Evolutionary conservation across 2,888 invertebrate species (phyloP), one percentile per base, ranked within the genome.

Genomic region (Myathropa florea): DNA sequence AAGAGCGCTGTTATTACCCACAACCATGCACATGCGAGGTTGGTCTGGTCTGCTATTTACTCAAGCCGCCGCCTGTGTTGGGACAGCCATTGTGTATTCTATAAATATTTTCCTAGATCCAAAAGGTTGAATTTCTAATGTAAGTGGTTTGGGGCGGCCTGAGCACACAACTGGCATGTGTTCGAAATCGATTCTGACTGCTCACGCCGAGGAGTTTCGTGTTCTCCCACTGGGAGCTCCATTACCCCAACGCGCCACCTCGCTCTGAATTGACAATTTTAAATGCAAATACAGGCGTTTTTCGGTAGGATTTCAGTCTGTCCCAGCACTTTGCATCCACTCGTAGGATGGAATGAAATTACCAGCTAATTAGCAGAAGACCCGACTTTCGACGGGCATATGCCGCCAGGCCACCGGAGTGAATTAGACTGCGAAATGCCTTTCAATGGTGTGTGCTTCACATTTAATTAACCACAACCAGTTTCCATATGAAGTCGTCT

Each of bases 101-200:
- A 77, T 82, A 77, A 77, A 82, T 82, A 82, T 21, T 72, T 30
- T 59, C n/a, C 21, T 30, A 67, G 61, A 14, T 26, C 36, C 30
- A 75, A 64, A 80, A 67, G 76, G 70, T 59, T 59, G 63, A 82
- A 82, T 76, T 76, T 59, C 59, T 64, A 64, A 76, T 76, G 24
- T 14, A 7, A 30, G 21, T 64, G 30, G 64, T 4, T n/a, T 36
- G 18, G 24, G 3, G 36, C 3, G 21, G 39, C n/a, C 21, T 30
- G 46, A 28, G 10, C n/a, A 53, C 18, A 28, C 10, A 3, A 46
- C 18, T 10, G 28, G 36, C 70, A 77, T 82, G 65, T 82, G 76
- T 39, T 28, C 36, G 68, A 63, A 79, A 79, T 73, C 68, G 57
- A 72, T 73, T 73, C 46, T 33, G n/a, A n/a, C n/a, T n/a, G n/a